Base-by-base conservation (phyloP, 2,888 invertebrate genomes). In the Pollenia angustigena region DNA sequence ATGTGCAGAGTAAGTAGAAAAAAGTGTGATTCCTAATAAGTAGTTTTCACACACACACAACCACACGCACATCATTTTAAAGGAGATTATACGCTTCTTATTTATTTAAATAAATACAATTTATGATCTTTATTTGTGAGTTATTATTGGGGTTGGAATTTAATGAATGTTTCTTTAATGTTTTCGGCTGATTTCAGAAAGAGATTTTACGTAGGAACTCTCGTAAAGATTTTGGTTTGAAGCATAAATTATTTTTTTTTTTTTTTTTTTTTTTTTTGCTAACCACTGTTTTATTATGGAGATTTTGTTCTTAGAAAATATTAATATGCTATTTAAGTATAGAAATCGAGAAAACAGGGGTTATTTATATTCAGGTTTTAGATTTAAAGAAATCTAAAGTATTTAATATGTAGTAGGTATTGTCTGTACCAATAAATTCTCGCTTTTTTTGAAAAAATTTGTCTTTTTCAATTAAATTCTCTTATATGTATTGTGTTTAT, bases 61-160 rank as follows among this genome's bases (percentile, higher is more conserved):
- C 79, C 60, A 64, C 14, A 54, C 14, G 14, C 14, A 16, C 81
- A 75, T 18, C 18, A 56, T 80, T 62, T 54, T 40, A 23, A 54
- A 80, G 16, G 46, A 32, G 78, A 56, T 74, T 82, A 64, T 68
- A 60, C 42, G 54, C 18, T 50, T 56, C 50, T 71, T 46, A 44
- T 46, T 50, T 18, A 48, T 58, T 69, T 16, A 69, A 79, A 68
- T 66, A 72, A 82, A 62, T 64, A 68, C 32, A 78, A 81, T 81
- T 85, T 72, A 81, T 85, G 76, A 40, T 74, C 68, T 56, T 74
- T 81, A 81, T 72, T 66, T 81, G 50, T 52, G 66, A 78, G 69
- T 81, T 82, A 85, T 85, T 54, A 74, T 79, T 32, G 68, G 68
- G 46, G 60, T 60, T 85, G 58, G 8, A 44, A 64, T 81, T 81